phyloP scores from a whole-genome alignment of 64 coral and sea anemone species.

The Platygyra sinensis region DNA sequence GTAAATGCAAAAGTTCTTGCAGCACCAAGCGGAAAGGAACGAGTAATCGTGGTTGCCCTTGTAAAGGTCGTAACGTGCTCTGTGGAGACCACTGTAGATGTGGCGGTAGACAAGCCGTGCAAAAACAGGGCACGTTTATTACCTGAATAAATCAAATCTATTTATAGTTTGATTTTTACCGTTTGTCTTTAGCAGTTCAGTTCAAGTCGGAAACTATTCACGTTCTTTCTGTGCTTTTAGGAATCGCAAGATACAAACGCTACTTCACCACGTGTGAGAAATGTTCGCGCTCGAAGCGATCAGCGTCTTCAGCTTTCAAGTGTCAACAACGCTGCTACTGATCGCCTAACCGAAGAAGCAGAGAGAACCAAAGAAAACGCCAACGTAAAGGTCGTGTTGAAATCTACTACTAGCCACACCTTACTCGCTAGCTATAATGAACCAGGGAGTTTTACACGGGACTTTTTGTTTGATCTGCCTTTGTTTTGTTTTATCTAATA shows the following conservation, averaged over 20 bases:
- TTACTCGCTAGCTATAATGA: too few relatives aligned
- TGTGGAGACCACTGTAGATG: constrained; percentile 25
- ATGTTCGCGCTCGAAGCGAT: not conserved
- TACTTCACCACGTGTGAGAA: not conserved
- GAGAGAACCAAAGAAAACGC: constrained; percentile 50
- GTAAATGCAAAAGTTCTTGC: constrained; percentile 42
- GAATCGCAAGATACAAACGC: not conserved
- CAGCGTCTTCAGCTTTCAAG: not conserved
- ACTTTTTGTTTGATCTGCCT: too few relatives aligned
- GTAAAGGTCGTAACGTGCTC: not conserved
- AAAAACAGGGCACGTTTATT: constrained; percentile 44
- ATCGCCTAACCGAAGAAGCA: not conserved
- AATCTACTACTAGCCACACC: too few relatives aligned
- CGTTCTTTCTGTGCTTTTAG: not conserved
- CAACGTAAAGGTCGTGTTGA: constrained; percentile 10
- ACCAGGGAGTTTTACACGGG: too few relatives aligned
- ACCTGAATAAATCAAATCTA: not conserved
- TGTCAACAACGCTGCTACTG: not conserved
- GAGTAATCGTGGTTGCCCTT: constrained; percentile 30
- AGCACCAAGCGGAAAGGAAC: constrained; percentile 32
- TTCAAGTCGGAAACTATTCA: not conserved
- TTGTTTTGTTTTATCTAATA: constrained; percentile 3
- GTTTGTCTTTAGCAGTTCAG: too few relatives aligned
- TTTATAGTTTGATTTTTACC: not conserved
- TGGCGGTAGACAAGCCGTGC: constrained; percentile 15